A percentile compares a stretch with the other conserved stretches of the same genome.
Conservation (phyloP, 2,888 invertebrate genomes). For the Drosophila ezoana region DNA sequence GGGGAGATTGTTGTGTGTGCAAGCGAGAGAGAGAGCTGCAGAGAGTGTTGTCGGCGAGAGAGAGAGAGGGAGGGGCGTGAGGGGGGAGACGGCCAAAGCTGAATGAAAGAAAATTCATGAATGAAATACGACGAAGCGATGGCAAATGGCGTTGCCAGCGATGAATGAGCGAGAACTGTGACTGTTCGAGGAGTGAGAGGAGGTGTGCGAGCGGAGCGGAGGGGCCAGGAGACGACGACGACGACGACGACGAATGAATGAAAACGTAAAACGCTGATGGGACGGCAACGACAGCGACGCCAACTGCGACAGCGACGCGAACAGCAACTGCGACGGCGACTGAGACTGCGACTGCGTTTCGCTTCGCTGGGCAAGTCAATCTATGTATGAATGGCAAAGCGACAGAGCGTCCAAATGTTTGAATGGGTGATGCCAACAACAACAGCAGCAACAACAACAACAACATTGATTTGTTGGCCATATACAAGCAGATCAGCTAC, state of each 20-base stretch:
- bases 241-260: slow-evolving; percentile 24
- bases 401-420: slow-evolving; percentile 71
- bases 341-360: slow-evolving; percentile 32
- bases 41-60: not conserved
- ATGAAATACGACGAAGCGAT: slow-evolving; percentile 68
- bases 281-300: slow-evolving; percentile 10
- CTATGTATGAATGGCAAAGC: slow-evolving; percentile 74
- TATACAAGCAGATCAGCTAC: slow-evolving; percentile 78
- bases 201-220: slow-evolving; percentile 12
- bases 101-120: slow-evolving; percentile 81
- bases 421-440: slow-evolving; percentile 52
- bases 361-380: slow-evolving; percentile 71
- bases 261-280: no score
- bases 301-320: slow-evolving; percentile 22
- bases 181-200: slow-evolving; percentile 21
- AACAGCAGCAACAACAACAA: slow-evolving; percentile 28
- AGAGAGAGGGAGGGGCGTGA: slow-evolving; percentile 7
- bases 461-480: slow-evolving; percentile 71
- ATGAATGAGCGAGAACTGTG: slow-evolving; percentile 42
- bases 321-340: slow-evolving; percentile 21
- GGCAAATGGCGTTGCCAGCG: slow-evolving; percentile 45
- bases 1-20: slow-evolving; percentile 13
- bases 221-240: slow-evolving; percentile 26
- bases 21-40: slow-evolving; percentile 3
- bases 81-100: slow-evolving; percentile 48